Percentiles rank a stretch among this genome's conserved stretches.
Conservation (phyloP, 2,113 vertebrate genomes). For the Dicrurus megarhynchus region DNA sequence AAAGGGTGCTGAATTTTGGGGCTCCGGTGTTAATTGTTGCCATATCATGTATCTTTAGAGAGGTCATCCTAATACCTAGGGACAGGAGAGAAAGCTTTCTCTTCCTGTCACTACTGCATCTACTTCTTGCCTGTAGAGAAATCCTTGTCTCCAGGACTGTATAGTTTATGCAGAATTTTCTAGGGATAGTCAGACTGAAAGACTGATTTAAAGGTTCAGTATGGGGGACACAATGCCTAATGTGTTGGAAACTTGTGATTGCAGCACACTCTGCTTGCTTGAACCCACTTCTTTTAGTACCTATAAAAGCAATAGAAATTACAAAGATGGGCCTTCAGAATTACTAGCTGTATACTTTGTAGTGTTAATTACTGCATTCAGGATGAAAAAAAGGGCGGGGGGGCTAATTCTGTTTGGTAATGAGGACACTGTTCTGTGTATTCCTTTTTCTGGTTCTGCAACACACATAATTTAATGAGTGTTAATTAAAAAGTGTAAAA, state of each 20-base stretch:
- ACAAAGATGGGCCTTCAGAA: neutral
- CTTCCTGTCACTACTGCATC: neutral
- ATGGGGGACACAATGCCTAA: accelerated
- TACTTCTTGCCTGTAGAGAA: neutral
- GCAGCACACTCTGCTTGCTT: neutral
- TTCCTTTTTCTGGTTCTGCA: neutral
- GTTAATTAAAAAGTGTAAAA: neutral
- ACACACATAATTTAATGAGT: neutral
- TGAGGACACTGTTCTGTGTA: neutral
- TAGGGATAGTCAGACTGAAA: neutral
- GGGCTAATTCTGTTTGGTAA: neutral
- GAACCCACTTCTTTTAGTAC: neutral
- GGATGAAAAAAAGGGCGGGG: accelerated
- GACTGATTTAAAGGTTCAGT: neutral
- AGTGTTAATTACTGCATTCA: neutral
- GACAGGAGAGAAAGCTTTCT: neutral
- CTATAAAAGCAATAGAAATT: neutral
- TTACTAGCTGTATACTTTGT: neutral
- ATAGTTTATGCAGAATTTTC: neutral
- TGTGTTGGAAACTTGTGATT: accelerated
- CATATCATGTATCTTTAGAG: neutral
- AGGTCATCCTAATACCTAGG: neutral
- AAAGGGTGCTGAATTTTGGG: neutral
- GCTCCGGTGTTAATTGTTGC: neutral
- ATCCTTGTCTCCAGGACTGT: neutral